These are phyloP conservation scores for Bombus balteatus DNA, from an alignment of 1,140 invertebrate genomes.

Conservation along the genomic window DNA sequence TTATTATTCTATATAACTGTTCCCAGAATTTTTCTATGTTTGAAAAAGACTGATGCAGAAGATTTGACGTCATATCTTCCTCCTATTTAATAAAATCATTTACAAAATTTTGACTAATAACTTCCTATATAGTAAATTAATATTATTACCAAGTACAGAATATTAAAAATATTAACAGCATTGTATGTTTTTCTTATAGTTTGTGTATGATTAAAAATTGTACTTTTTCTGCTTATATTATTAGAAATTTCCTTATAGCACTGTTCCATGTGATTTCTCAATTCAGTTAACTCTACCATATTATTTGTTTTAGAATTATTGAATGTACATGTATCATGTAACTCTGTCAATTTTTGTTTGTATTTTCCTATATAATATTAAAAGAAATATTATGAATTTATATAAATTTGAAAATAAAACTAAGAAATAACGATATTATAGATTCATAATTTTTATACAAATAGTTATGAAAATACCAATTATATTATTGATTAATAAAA, in stretches of 20 bases:
- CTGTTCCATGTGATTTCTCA: conserved; percentile 60
- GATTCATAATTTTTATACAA: conserved; percentile 3
- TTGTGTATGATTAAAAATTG: conserved; percentile 65
- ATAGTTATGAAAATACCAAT: conserved; percentile 82
- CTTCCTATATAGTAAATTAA: neutral
- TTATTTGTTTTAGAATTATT: conserved; percentile 59
- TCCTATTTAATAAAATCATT: conserved; percentile 65
- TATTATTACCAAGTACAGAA: conserved; percentile 74
- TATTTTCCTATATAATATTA: conserved; percentile 78
- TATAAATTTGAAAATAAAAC: conserved; percentile 21
- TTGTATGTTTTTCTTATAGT: conserved; percentile 69
- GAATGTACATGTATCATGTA: conserved; percentile 82
- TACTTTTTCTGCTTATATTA: conserved; percentile 67
- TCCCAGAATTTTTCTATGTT: conserved; percentile 72
- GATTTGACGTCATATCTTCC: conserved; percentile 64
- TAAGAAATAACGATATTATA: neutral
- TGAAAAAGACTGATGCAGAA: conserved; percentile 56
- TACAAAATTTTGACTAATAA: neutral
- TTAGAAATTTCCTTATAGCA: conserved; percentile 68
- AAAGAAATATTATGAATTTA: conserved; percentile 23
- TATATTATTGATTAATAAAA: conserved; percentile 86
- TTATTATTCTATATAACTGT: conserved; percentile 67
- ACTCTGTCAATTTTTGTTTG: conserved; percentile 81
- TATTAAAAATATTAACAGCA: conserved; percentile 71
- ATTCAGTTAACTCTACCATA: conserved; percentile 63